Percentiles rank a stretch among this genome's conserved stretches.
Conservation (phyloP, 2,113 vertebrate species). For the Excalfactoria chinensis region DNA sequence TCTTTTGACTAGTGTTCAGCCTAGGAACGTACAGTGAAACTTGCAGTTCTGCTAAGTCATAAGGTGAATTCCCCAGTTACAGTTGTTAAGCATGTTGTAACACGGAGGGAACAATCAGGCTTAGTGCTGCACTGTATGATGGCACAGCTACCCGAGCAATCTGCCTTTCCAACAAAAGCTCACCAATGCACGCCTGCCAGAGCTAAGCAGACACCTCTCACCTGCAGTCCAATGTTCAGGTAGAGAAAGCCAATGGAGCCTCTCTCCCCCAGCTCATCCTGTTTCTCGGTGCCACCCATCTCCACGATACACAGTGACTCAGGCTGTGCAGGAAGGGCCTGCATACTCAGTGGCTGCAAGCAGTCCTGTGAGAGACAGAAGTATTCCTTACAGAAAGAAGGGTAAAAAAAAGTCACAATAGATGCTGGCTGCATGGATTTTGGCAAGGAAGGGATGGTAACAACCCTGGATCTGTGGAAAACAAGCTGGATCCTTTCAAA, state of each 20-base stretch:
- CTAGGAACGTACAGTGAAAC: not conserved
- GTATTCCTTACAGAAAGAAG: not conserved
- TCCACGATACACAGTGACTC: conserved; percentile 97
- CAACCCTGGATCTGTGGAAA: not conserved
- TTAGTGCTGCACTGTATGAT: fast-evolving
- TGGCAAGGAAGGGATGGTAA: not conserved
- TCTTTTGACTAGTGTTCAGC: not conserved
- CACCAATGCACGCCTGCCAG: not conserved
- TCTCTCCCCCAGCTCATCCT: conserved; percentile 95
- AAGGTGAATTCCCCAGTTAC: not conserved
- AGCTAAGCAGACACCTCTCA: conserved; percentile 61
- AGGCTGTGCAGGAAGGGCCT: conserved; percentile 95
- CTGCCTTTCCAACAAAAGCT: too few species aligned
- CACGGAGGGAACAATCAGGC: not conserved
- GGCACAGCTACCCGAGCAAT: not conserved
- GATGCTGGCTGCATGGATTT: not conserved
- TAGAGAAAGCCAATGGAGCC: conserved; percentile 96
- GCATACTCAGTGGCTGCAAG: conserved; percentile 96
- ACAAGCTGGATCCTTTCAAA: not conserved
- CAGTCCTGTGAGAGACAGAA: conserved; percentile 84
- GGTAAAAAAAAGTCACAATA: not conserved
- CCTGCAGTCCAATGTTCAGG: conserved; percentile 97
- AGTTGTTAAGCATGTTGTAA: not conserved
- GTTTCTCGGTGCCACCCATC: conserved; percentile 98
- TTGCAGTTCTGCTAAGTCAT: not conserved